Conservation (phyloP, 2,888 invertebrate genomes). For the Spialia ferax region DNA sequence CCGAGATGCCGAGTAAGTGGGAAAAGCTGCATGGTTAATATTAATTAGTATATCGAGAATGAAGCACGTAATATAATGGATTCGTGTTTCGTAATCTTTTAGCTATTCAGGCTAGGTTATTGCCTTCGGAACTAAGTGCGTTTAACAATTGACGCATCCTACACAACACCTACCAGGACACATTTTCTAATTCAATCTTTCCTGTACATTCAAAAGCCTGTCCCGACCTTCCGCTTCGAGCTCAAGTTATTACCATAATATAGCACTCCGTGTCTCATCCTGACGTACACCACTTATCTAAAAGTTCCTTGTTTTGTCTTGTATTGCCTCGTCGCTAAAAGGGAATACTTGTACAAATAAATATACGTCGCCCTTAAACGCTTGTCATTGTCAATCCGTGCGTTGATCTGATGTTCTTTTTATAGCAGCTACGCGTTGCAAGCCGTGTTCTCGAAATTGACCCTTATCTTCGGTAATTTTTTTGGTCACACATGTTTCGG, state of each 20-base stretch:
- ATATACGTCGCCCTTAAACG: slow-evolving; percentile 80
- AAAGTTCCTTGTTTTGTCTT: slow-evolving; percentile 79
- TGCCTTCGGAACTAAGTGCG: slow-evolving; percentile 34
- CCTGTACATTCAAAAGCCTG: slow-evolving; percentile 63
- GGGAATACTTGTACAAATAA: slow-evolving; percentile 85
- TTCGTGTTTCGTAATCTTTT: slow-evolving; percentile 32
- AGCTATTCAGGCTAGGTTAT: slow-evolving; percentile 33
- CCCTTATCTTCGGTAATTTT: slow-evolving; percentile 79
- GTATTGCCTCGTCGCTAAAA: slow-evolving; percentile 74
- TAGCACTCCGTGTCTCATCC: slow-evolving; percentile 62
- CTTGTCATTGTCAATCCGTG: slow-evolving; percentile 83
- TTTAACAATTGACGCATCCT: slow-evolving; percentile 37
- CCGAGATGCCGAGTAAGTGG: no score
- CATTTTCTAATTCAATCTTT: slow-evolving; percentile 75
- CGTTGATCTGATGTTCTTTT: slow-evolving; percentile 76
- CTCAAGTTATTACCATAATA: slow-evolving; percentile 76
- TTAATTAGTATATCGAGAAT: no score
- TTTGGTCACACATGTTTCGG: slow-evolving; percentile 82
- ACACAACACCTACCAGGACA: slow-evolving; percentile 49
- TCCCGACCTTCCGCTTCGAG: slow-evolving; percentile 63
- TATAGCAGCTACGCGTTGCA: slow-evolving; percentile 60
- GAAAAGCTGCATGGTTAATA: no score
- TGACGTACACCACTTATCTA: slow-evolving; percentile 76
- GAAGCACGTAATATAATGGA: no score
- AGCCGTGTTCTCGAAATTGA: slow-evolving; percentile 78